These are phyloP conservation scores for Microcebus tavaratra DNA, from an alignment of 2,113 vertebrate species.

Conservation along the genomic window DNA sequence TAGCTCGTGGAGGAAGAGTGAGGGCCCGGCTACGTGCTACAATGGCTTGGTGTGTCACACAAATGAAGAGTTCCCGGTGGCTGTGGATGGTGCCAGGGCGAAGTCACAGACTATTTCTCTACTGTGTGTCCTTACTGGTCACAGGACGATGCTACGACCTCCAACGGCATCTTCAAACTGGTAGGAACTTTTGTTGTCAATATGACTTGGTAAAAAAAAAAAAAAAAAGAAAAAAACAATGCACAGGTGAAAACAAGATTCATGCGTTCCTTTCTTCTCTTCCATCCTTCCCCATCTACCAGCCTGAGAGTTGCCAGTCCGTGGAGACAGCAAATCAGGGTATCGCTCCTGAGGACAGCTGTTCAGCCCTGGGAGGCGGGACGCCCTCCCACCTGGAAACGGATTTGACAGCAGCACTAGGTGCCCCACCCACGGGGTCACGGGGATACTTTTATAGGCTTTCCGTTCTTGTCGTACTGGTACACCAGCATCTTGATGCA, in stretches of 20 bases:
- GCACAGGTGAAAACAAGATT: not conserved
- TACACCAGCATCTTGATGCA: conserved; percentile 99
- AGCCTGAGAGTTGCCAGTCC: conserved; percentile 65
- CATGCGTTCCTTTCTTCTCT: conserved; percentile 65
- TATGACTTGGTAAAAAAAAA: not conserved
- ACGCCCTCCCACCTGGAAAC: conserved; percentile 70
- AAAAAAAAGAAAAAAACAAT: not conserved
- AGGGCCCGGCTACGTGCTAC: conserved; percentile 60
- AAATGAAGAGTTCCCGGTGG: not conserved
- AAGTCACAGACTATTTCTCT: conserved; percentile 56
- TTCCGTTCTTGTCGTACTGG: conserved; percentile 97
- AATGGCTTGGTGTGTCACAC: conserved; percentile 31
- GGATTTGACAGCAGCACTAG: conserved; percentile 67
- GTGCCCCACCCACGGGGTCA: conserved; percentile 81
- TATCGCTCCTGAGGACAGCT: conserved; percentile 75
- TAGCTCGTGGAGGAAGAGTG: conserved; percentile 53
- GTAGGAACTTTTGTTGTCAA: not conserved
- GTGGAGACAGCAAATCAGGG: conserved; percentile 80
- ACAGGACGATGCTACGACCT: not conserved
- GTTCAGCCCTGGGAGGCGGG: conserved; percentile 54
- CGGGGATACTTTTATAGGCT: conserved; percentile 95
- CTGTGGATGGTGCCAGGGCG: conserved; percentile 50
- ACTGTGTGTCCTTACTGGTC: conserved; percentile 46
- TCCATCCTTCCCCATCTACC: conserved; percentile 51
- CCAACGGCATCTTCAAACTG: conserved; percentile 24